Evolutionary conservation across 2,797 vertebrate species (phyloP).

Genomic region (Rhodeus uyekii): DNA sequence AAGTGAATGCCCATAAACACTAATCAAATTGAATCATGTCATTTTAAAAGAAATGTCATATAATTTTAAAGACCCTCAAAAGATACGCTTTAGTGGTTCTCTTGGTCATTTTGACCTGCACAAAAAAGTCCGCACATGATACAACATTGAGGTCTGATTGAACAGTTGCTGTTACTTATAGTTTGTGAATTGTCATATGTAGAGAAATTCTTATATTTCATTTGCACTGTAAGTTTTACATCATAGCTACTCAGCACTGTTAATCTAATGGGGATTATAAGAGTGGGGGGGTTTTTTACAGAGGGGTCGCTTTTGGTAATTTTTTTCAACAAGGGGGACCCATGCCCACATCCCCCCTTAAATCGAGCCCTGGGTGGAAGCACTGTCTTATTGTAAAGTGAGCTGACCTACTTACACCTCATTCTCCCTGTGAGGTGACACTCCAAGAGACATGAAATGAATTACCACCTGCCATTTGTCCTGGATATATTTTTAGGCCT

Average conservation of each 20-base stretch:
- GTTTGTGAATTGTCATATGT: not conserved
- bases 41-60: too few relatives aligned
- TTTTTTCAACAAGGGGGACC: not conserved
- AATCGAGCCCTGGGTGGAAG: slow-evolving; percentile 54
- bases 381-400: slow-evolving; percentile 55
- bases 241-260: too few relatives aligned
- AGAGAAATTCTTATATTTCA: not conserved
- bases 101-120: too few relatives aligned
- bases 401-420: slow-evolving; percentile 58
- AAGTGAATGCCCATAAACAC: too few relatives aligned
- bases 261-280: too few relatives aligned
- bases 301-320: not conserved
- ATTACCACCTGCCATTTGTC: slow-evolving; percentile 46
- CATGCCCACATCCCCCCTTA: not conserved
- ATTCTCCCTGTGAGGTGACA: slow-evolving; percentile 51
- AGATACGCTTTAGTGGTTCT: too few relatives aligned
- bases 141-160: not conserved
- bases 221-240: not conserved
- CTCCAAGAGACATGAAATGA: slow-evolving; percentile 55
- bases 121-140: too few relatives aligned
- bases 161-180: not conserved
- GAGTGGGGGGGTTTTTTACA: too few relatives aligned
- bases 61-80: too few relatives aligned
- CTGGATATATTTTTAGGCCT: slow-evolving; percentile 52
- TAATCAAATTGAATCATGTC: too few relatives aligned